These are phyloP conservation scores for Rhagologus leucostigma DNA, from an alignment of 2,113 vertebrate species.

Conservation along the genomic window DNA sequence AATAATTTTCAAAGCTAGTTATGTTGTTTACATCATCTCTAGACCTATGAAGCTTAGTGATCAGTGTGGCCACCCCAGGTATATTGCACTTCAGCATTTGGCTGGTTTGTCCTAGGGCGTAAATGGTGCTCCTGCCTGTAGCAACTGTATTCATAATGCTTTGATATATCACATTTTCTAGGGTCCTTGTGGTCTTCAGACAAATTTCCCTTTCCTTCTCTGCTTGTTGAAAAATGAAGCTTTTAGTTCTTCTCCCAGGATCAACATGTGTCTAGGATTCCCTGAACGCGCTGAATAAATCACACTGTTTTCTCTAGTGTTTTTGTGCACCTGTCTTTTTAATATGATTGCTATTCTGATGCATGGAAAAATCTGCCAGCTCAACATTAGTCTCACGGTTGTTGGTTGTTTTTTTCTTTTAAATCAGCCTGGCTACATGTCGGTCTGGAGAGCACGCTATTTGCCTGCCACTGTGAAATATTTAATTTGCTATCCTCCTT, in stretches of 20 bases:
- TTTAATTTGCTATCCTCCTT: neutral
- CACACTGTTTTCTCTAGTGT: conserved; percentile 19
- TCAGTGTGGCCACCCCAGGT: neutral
- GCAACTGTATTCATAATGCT: neutral
- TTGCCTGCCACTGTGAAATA: neutral
- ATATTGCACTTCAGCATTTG: neutral
- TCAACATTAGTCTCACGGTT: neutral
- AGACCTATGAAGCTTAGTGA: neutral
- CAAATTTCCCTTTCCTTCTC: neutral
- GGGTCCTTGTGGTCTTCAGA: neutral
- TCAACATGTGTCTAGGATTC: neutral
- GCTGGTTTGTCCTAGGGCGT: neutral
- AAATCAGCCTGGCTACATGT: neutral
- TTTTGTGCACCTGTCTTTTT: conserved; percentile 21
- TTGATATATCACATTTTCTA: neutral
- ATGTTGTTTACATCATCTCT: neutral
- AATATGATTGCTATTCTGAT: neutral
- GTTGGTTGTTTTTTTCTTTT: neutral
- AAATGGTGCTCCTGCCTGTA: neutral
- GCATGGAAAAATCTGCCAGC: neutral
- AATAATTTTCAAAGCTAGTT: neutral
- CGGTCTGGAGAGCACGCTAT: neutral
- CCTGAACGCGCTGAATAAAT: neutral
- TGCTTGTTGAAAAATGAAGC: neutral
- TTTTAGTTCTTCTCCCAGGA: neutral